phyloP scores from a whole-genome alignment of 2,888 invertebrate genomes.

The Branchipolynoe longqiensis region DNA sequence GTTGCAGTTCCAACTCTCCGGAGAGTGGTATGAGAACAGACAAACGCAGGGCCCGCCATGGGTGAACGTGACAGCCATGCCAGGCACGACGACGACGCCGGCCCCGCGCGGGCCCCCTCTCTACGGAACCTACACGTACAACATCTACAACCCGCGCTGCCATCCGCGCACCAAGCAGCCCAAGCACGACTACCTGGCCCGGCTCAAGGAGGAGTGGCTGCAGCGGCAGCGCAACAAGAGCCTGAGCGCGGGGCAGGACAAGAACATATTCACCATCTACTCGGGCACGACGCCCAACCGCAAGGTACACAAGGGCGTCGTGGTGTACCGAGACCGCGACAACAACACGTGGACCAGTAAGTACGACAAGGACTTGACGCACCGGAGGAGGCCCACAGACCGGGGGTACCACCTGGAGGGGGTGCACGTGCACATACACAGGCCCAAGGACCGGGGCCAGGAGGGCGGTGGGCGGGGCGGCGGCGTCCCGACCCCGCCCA shows the following conservation, averaged over 20 bases:
- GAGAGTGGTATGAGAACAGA: constrained; percentile 27
- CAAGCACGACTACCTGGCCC: constrained; percentile 43
- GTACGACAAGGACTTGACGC: not conserved
- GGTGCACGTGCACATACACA: constrained; percentile 41
- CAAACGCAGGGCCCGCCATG: constrained; percentile 25
- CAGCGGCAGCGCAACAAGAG: not conserved
- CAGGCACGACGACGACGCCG: not conserved
- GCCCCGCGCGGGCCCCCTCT: not conserved
- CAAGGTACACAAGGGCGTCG: constrained; percentile 43
- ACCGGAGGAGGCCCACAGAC: constrained; percentile 24
- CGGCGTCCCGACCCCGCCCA: not conserved
- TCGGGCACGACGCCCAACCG: constrained; percentile 13
- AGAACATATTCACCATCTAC: constrained; percentile 41
- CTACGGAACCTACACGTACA: constrained; percentile 44
- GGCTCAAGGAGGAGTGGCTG: constrained; percentile 48
- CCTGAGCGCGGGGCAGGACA: not conserved
- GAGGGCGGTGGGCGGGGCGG: not conserved
- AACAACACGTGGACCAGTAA: not conserved
- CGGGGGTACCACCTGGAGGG: constrained; percentile 24
- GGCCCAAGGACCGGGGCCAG: not conserved
- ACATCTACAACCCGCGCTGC: constrained; percentile 44
- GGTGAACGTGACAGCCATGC: not conserved
- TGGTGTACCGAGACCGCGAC: constrained; percentile 18
- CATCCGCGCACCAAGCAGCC: not conserved
- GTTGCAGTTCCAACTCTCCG: constrained; percentile 43